Base-by-base conservation (phyloP, 2,888 invertebrate species). In the Cephus sareptanus region DNA sequence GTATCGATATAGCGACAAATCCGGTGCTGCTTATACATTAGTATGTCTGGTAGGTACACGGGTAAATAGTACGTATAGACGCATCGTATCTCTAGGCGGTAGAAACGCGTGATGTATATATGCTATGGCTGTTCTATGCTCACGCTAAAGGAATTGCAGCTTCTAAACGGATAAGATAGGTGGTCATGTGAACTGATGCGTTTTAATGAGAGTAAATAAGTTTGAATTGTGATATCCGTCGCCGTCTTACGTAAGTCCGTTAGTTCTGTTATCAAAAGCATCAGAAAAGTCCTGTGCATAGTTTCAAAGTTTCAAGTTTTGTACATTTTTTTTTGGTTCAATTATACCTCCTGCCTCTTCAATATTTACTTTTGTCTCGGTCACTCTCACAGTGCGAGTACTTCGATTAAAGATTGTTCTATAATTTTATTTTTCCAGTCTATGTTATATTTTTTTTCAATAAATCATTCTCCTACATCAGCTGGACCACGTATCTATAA, bases 141-240 rank as follows among this genome's bases (percentile, higher is more conserved):
- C 56, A 23, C 23, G 56, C 56, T 23, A 56, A 56, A 23, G 56
- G 23, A 23, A 23, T 23, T 23, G 56, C 23, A 56, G 56, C 56
- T 56, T 23, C 15, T 23, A 56, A 23, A 15, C 23, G 23, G 23
- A 56, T 23, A 23, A 15, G 56, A 56, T 56, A 9, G 31, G 71
- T 30, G 4, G 13, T 31, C 71, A 33, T 11, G 71, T 3, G 71
- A 71, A 30, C 71, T 3, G 71, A 33, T 71, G 71, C 71, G 31
- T 71, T 15, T 31, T 71, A 71, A 71, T 30, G 71, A 31, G 71
- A 71, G 71, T 33, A 71, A 71, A 56, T 56, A 56, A 71, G 71
- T 71, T 71, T 3, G 12, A 71, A 31, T 33, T 31, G 31, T 9
- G 3, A 71, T 71, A 71, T 12, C 71, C 71, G 31, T 31, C 31